These are phyloP conservation scores for Tursiops truncatus DNA, from an alignment of 2,113 vertebrate genomes.

Conservation along the genomic window DNA sequence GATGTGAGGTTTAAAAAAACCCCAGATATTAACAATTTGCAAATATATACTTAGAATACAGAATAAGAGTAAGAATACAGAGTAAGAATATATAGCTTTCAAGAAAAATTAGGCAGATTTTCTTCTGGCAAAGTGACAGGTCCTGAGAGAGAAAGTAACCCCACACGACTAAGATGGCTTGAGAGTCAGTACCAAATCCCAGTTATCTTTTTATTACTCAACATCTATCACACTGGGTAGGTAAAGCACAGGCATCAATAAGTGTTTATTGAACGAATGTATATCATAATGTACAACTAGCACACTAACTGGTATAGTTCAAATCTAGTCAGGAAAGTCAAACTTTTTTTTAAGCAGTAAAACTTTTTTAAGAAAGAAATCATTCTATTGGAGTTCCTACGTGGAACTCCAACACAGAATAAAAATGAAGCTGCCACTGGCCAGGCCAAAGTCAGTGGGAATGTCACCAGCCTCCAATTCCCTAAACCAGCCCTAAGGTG, in stretches of 20 bases:
- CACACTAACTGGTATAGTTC: neutral
- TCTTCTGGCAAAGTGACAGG: neutral
- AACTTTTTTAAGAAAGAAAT: neutral
- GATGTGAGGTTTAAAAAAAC: conserved; percentile 7
- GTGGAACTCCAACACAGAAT: neutral
- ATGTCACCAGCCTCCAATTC: neutral
- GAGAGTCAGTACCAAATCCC: neutral
- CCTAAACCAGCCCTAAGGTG: neutral
- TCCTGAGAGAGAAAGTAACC: neutral
- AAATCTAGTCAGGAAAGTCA: neutral
- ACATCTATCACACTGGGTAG: conserved; percentile 9
- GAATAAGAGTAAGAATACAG: neutral
- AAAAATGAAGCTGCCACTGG: neutral
- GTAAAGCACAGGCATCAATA: neutral
- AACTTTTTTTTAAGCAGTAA: neutral
- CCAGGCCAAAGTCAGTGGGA: neutral
- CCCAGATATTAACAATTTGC: conserved; percentile 29
- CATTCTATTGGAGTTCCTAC: too few relatives aligned
- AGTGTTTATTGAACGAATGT: neutral
- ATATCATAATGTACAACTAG: neutral
- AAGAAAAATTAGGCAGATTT: conserved; percentile 45
- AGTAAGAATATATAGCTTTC: conserved; percentile 32
- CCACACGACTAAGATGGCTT: neutral
- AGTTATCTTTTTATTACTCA: neutral
- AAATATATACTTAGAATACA: conserved; percentile 28